Evolutionary conservation across 2,113 vertebrate genomes (phyloP).

Genomic region (Barbus barbus): DNA sequence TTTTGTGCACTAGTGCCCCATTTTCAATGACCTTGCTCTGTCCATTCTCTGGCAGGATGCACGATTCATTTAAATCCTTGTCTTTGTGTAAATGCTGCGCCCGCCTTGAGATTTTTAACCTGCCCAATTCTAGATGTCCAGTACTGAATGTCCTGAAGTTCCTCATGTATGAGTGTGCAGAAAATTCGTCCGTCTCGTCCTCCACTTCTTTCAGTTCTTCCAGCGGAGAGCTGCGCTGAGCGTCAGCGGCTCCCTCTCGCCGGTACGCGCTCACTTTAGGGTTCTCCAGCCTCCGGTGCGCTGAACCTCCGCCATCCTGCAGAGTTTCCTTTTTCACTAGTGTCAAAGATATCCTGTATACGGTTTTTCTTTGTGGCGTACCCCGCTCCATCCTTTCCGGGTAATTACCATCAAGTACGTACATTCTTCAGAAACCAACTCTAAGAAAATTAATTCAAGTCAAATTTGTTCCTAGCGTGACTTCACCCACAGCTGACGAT

Average conservation of each 20-base stretch:
- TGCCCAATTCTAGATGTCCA: conserved; percentile 87
- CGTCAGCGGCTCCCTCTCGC: conserved; percentile 62
- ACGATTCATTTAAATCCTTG: conserved; percentile 35
- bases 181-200: conserved; percentile 67
- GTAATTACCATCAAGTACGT: conserved; percentile 80
- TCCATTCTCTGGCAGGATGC: conserved; percentile 27
- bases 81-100: conserved; percentile 50
- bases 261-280: conserved; percentile 59
- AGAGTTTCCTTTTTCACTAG: conserved; percentile 87
- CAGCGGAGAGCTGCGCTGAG: conserved; percentile 64
- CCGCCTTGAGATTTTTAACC: conserved; percentile 73
- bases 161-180: conserved; percentile 72
- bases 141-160: conserved; percentile 89
- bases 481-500: background rate
- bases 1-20: background rate
- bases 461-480: background rate
- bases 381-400: conserved; percentile 80
- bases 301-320: conserved; percentile 57
- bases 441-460: conserved; percentile 5
- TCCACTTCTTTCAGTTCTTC: conserved; percentile 77
- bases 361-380: conserved; percentile 82
- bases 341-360: conserved; percentile 93
- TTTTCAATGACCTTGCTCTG: background rate
- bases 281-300: conserved; percentile 55
- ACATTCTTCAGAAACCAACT: conserved; percentile 73